Evolutionary conservation across 1,140 invertebrate species (phyloP), one percentile per base, ranked within the genome.

Genomic region (Drosophila murphyi): DNA sequence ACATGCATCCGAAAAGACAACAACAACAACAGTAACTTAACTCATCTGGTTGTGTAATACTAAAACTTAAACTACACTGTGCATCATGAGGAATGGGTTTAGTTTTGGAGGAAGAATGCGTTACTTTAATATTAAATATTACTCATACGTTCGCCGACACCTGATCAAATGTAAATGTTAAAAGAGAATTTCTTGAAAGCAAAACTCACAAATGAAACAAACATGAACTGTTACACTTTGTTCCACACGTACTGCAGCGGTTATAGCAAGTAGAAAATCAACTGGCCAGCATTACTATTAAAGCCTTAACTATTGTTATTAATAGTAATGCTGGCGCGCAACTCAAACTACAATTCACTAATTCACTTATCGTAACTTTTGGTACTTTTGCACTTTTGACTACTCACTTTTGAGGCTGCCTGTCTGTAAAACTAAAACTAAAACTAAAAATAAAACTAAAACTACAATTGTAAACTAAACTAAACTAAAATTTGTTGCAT

Each of bases 401-500:
- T 45, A 54, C 51, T 60, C 54, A 67, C 50, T 57, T 47, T 54
- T 51, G 60, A 65, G 60, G 59, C 48, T 73, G 63, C 51, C 64
- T 48, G 51, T 64, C 32, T 54, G 37, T 52, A 52, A 47, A 47
- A 59, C 43, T 35, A 35, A 43, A 43, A 43, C 31, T 54, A 54
- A 35, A 31, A 51, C 31, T 52, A 43, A 59, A 51, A 12, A 12
- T 12, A 12, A 12, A 59, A 64, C 39, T 50, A 50, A 60, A 62
- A 39, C 47, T 34, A 43, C 47, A 65, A 60, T 34, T 43, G 37
- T 71, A 79, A 75, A 80, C 48, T 34, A 68, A 71, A 80, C 61
- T 78, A 67, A 79, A 83, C 68, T 77, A 79, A 72, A 72, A 70
- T 87, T 80, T 80, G 83, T 88, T 88, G 83, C 83, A 88, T 88